phyloP scores from a whole-genome alignment of 2,888 invertebrate genomes.

The Polydrusus cervinus region DNA sequence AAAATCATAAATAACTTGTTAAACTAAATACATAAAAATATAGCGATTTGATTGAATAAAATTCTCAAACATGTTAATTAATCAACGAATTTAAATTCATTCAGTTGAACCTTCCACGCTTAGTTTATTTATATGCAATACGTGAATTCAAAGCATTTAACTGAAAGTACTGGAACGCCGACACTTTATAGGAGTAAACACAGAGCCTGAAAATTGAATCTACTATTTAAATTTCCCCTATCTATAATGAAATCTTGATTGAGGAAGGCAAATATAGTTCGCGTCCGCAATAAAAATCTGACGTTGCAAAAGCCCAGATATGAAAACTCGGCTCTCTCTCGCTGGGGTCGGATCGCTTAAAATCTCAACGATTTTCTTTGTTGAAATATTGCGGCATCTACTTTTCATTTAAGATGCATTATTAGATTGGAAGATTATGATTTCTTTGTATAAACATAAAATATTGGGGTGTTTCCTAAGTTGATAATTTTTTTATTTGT shows the following conservation, averaged over 20 bases:
- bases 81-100: background rate
- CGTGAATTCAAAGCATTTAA: slow-evolving; percentile 17
- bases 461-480: background rate
- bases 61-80: too few species aligned
- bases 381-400: slow-evolving; percentile 31
- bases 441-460: slow-evolving; percentile 10
- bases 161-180: slow-evolving; percentile 20
- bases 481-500: too few species aligned
- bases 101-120: background rate
- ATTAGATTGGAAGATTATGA: slow-evolving; percentile 27
- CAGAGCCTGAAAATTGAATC: slow-evolving; percentile 66
- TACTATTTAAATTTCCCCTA: slow-evolving; percentile 71
- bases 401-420: slow-evolving; percentile 31
- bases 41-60: too few species aligned
- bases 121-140: slow-evolving; percentile 23
- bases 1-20: too few species aligned
- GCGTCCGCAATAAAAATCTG: slow-evolving; percentile 69
- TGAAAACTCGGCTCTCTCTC: slow-evolving; percentile 29
- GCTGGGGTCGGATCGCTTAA: slow-evolving; percentile 24
- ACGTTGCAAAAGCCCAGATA: slow-evolving; percentile 64
- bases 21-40: too few species aligned
- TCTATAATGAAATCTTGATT: slow-evolving; percentile 73
- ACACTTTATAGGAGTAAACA: slow-evolving; percentile 32
- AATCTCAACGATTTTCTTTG: slow-evolving; percentile 30
- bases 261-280: slow-evolving; percentile 67